phyloP scores from a whole-genome alignment of 30 jellyfish, hydroid and myxozoan species.

The Nemopilema nomurai region DNA sequence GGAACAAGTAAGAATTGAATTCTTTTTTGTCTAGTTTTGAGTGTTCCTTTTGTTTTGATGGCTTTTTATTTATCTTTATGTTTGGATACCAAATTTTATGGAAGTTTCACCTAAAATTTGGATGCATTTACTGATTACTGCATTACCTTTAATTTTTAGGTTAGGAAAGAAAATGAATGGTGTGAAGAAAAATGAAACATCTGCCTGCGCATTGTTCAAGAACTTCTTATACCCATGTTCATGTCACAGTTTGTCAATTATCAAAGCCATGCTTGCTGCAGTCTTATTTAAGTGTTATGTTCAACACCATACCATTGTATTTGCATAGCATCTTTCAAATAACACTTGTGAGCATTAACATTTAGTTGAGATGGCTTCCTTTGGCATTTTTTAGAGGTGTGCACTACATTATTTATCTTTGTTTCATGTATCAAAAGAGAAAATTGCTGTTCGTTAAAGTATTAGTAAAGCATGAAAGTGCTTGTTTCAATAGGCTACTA shows the following conservation, averaged over 20 bases:
- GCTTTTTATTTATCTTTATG: background rate
- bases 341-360: background rate
- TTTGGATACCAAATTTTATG: too few species aligned
- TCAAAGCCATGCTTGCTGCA: background rate
- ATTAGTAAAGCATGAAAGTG: too few species aligned
- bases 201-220: too few species aligned
- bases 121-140: background rate
- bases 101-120: background rate
- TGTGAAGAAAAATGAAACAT: conserved; percentile 81
- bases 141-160: conserved; percentile 45
- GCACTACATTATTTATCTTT: too few species aligned
- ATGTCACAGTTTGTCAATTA: background rate
- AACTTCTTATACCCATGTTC: too few species aligned
- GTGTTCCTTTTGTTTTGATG: background rate
- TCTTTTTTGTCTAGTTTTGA: background rate
- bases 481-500: too few species aligned
- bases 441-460: too few species aligned
- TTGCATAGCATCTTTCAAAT: background rate
- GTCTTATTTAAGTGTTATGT: too few species aligned
- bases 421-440: too few species aligned
- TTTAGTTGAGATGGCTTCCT: too few species aligned
- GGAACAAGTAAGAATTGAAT: conserved; percentile 70
- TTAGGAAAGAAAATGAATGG: conserved; percentile 97
- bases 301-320: background rate
- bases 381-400: too few species aligned